Evolutionary conservation across 2,797 vertebrate species (phyloP).

Genomic region (Crocidura indochinensis): DNA sequence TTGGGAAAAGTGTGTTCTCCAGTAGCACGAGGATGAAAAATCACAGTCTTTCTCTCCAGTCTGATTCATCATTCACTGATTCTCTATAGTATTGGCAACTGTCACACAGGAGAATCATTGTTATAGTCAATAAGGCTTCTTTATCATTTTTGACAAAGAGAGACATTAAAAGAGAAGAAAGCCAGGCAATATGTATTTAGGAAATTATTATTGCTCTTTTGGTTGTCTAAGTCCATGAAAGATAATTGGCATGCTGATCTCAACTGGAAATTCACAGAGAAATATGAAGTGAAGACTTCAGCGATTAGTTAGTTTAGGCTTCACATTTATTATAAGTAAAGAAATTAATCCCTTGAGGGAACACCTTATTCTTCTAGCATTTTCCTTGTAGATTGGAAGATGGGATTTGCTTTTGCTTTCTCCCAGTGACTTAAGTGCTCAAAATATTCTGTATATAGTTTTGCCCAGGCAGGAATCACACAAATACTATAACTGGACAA

Average conservation of each 20-base stretch:
- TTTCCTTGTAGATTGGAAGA: not conserved
- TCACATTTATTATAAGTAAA: conserved; percentile 2
- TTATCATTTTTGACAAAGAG: conserved; percentile 53
- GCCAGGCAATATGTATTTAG: not conserved
- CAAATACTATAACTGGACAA: not conserved
- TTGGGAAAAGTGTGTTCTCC: not conserved
- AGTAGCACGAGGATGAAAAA: not conserved
- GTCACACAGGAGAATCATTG: not conserved
- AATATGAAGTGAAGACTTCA: not conserved
- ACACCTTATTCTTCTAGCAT: not conserved
- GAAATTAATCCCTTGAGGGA: not conserved
- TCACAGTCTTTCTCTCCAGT: conserved; percentile 15
- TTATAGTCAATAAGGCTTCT: conserved; percentile 15
- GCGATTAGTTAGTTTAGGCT: not conserved
- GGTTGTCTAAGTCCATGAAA: conserved; percentile 33
- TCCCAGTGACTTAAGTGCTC: conserved; percentile 27
- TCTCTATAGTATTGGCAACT: not conserved
- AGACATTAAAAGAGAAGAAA: conserved; percentile 58
- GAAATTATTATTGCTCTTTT: conserved; percentile 47
- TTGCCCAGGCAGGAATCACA: not conserved
- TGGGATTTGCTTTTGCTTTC: conserved; percentile 39
- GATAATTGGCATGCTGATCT: not conserved
- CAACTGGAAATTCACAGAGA: conserved; percentile 35
- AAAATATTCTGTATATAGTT: conserved; percentile 22
- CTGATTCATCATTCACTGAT: conserved; percentile 31